Evolutionary conservation across 1,140 invertebrate species (phyloP).

Genomic region (Cherax destructor): DNA sequence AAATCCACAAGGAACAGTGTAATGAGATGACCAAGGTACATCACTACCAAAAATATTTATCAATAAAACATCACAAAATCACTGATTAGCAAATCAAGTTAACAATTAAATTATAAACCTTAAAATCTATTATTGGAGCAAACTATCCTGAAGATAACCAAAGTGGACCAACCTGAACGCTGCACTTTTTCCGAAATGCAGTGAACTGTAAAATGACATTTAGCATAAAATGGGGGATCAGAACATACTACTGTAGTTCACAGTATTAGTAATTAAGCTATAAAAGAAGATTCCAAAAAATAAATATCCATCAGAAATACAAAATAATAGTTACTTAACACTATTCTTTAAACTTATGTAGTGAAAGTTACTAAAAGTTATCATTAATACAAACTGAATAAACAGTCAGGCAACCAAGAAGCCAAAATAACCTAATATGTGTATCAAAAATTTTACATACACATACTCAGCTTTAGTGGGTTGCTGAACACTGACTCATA

Average conservation of each 20-base stretch:
- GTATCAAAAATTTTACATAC: neutral
- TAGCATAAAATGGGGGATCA: slow-evolving; percentile 30
- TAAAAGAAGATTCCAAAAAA: neutral
- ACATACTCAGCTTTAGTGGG: neutral
- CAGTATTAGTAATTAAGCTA: neutral
- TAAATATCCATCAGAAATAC: neutral
- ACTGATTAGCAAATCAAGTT: neutral
- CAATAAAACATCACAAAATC: neutral
- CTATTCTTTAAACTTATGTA: neutral
- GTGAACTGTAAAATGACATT: slow-evolving; percentile 48
- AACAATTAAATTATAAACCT: neutral
- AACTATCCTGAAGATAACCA: slow-evolving; percentile 11
- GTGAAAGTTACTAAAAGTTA: neutral
- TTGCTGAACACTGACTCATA: too few relatives aligned
- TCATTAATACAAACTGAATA: too few relatives aligned
- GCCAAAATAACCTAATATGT: neutral
- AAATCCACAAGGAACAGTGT: neutral
- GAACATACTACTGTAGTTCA: neutral
- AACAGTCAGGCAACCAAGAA: neutral
- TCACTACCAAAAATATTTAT: neutral
- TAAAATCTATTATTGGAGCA: neutral
- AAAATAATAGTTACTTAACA: neutral
- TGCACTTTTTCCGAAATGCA: slow-evolving; percentile 51
- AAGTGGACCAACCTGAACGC: slow-evolving; percentile 45
- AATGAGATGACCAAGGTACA: neutral